Percentiles rank a stretch among this genome's conserved stretches.
Conservation (phyloP, 2,113 vertebrate species). For the Noctilio leporinus region DNA sequence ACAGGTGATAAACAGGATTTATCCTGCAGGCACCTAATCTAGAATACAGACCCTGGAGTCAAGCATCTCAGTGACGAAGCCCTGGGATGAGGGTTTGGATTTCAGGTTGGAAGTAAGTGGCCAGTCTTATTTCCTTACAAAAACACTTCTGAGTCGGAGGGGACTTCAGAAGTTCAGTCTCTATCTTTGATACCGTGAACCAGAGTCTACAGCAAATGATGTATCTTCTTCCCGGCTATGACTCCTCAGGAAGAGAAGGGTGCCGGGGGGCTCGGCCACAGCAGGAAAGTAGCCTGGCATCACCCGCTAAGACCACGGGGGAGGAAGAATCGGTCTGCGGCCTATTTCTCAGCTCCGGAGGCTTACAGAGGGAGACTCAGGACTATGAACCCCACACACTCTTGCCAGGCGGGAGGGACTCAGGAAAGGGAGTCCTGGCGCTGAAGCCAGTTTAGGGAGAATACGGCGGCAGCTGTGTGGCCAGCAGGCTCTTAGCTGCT, state of each 20-base stretch:
- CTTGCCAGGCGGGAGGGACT: neutral
- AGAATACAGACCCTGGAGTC: neutral
- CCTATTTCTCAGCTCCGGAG: neutral
- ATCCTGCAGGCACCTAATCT: neutral
- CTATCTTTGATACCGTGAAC: neutral
- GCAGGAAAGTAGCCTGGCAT: neutral
- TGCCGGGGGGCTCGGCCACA: neutral
- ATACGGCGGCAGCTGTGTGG: neutral
- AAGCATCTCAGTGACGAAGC: neutral
- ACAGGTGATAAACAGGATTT: neutral
- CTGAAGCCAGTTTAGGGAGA: neutral
- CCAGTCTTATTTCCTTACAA: conserved; percentile 4
- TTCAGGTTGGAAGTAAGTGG: neutral
- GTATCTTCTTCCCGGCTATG: neutral
- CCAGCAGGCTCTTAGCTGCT: neutral
- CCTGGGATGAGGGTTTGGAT: neutral
- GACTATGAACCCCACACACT: neutral
- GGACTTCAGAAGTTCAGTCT: neutral
- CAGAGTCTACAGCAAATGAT: neutral
- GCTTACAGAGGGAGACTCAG: neutral
- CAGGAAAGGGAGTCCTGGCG: neutral
- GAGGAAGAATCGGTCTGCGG: neutral
- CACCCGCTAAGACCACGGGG: neutral
- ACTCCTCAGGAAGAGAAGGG: neutral
- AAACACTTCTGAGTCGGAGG: neutral